Conservation (phyloP, 2,797 vertebrate genomes). For the Tolypeutes matacus region DNA sequence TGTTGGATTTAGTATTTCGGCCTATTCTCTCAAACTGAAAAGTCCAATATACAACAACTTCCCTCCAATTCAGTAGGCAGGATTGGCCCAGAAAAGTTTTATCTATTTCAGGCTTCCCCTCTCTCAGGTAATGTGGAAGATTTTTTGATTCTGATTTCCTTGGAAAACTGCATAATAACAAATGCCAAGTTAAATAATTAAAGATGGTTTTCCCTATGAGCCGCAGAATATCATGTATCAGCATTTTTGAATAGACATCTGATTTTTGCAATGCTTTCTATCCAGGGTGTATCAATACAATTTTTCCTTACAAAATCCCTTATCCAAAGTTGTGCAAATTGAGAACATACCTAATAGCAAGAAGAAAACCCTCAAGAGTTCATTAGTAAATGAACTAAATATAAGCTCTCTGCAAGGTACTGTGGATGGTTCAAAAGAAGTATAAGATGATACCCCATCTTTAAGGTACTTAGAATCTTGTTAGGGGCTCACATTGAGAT, state of each 20-base stretch:
- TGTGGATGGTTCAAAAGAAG: not conserved
- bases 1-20: not conserved
- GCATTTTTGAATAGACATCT: not conserved
- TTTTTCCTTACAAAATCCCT: conserved; percentile 20
- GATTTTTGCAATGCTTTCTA: not conserved
- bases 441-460: not conserved
- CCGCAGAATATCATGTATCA: not conserved
- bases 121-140: not conserved
- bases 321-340: not conserved
- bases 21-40: not conserved
- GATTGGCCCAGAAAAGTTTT: not conserved
- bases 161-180: not conserved
- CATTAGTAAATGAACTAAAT: not conserved
- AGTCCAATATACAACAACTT: not conserved
- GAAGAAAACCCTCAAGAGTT: conserved; percentile 4
- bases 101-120: not conserved
- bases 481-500: not conserved
- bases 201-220: not conserved
- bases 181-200: conserved; percentile 11
- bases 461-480: not conserved
- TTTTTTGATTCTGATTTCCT: not conserved
- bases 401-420: not conserved
- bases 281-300: not conserved
- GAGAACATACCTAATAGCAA: not conserved
- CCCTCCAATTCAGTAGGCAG: not conserved